Conservation (phyloP, 2,888 invertebrate species). For the Xiphydria camelus region DNA sequence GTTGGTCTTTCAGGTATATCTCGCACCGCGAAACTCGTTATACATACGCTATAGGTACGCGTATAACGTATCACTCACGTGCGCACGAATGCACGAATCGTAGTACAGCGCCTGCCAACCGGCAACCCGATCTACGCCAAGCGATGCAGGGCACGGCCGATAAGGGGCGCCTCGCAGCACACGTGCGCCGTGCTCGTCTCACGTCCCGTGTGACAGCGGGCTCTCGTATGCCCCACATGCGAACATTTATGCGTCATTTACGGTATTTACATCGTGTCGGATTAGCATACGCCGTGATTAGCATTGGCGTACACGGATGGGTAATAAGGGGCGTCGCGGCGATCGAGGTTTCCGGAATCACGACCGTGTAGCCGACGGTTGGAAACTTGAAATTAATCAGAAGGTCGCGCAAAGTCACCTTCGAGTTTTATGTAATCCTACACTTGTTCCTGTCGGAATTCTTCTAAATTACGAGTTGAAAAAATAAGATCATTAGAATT, state of each 20-base stretch:
- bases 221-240: constrained; percentile 19
- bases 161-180: neutral
- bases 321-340: constrained; percentile 7
- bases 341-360: constrained; percentile 3
- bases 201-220: constrained; percentile 10
- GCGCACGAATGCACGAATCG: too few species aligned
- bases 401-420: too few species aligned
- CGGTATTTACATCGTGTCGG: constrained; percentile 21
- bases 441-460: too few species aligned
- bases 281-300: constrained; percentile 11
- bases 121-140: neutral
- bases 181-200: constrained; percentile 3
- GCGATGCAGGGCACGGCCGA: neutral
- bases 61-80: too few species aligned
- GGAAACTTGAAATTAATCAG: too few species aligned
- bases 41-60: too few species aligned
- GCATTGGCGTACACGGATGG: constrained; percentile 14
- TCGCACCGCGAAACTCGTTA: too few species aligned
- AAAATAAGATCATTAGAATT: too few species aligned
- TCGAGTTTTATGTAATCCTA: too few species aligned
- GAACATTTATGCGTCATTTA: constrained; percentile 28
- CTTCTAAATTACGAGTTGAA: too few species aligned
- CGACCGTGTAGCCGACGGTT: too few species aligned
- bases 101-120: neutral
- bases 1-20: too few species aligned